phyloP scores from a whole-genome alignment of 1,140 invertebrate genomes.

The Eupristina koningsbergeri region DNA sequence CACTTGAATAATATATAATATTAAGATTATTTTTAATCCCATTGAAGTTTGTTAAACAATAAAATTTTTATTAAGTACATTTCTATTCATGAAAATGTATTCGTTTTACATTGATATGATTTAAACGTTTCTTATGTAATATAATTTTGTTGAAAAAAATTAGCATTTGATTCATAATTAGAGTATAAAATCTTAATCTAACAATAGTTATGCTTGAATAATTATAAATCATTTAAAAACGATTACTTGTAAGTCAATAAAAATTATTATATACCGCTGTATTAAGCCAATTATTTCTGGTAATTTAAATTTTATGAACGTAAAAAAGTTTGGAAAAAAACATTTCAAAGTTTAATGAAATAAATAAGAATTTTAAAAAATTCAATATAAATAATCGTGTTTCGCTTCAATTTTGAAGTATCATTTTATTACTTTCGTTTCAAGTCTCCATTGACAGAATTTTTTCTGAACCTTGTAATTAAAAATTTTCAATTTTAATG shows the following conservation, averaged over 20 bases:
- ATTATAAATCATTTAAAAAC: not conserved
- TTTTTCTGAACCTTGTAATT: constrained; percentile 6
- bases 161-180: not conserved
- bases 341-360: not conserved
- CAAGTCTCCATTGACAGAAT: constrained; percentile 40
- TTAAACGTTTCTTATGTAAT: constrained; percentile 8
- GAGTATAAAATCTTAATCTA: too few relatives aligned
- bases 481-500: constrained; percentile 25
- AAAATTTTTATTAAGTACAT: not conserved
- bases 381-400: constrained; percentile 15
- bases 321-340: constrained; percentile 37
- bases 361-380: not conserved
- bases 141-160: not conserved
- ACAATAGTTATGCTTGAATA: too few relatives aligned
- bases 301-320: constrained; percentile 21
- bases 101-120: constrained; percentile 1
- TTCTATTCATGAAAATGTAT: not conserved
- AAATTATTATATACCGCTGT: constrained; percentile 1
- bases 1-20: too few relatives aligned
- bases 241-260: not conserved
- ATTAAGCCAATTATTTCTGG: constrained; percentile 1
- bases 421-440: constrained; percentile 48
- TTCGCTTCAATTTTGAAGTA: constrained; percentile 10
- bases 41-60: not conserved
- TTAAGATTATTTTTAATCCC: not conserved